Percentiles rank a stretch among this genome's conserved stretches.
Conservation (phyloP, 2,113 vertebrate species). For the Fulica atra region DNA sequence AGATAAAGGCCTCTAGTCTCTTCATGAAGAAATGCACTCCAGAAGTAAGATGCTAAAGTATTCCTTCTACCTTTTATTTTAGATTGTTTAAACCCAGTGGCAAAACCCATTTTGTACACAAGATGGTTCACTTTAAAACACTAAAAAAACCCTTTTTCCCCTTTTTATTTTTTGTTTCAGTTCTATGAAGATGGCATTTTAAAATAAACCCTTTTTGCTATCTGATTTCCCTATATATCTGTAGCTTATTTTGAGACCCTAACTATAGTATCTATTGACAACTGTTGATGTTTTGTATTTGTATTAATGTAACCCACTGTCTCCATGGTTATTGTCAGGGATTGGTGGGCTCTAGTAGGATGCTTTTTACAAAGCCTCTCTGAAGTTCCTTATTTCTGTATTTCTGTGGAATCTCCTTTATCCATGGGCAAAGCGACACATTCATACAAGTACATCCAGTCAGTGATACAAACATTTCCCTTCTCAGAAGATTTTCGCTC, state of each 20-base stretch:
- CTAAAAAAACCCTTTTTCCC: fast-evolving
- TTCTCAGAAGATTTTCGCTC: background rate
- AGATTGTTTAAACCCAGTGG: background rate
- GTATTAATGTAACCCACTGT: background rate
- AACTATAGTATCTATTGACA: background rate
- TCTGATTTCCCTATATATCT: background rate
- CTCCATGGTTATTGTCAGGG: background rate
- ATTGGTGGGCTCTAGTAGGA: background rate
- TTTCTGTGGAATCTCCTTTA: background rate
- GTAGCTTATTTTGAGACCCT: background rate
- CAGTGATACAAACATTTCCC: background rate
- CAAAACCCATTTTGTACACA: background rate
- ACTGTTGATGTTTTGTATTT: background rate
- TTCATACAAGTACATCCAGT: background rate
- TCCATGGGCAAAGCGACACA: background rate
- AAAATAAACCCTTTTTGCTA: background rate
- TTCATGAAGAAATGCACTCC: background rate
- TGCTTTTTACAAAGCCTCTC: background rate
- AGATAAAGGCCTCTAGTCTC: background rate
- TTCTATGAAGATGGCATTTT: background rate
- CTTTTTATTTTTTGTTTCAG: no score
- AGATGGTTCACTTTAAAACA: background rate
- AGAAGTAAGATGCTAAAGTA: background rate
- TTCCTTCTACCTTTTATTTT: background rate
- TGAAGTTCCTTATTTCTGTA: background rate